Conservation (phyloP, 2,113 vertebrate species). For the Serilophus lunatus region DNA sequence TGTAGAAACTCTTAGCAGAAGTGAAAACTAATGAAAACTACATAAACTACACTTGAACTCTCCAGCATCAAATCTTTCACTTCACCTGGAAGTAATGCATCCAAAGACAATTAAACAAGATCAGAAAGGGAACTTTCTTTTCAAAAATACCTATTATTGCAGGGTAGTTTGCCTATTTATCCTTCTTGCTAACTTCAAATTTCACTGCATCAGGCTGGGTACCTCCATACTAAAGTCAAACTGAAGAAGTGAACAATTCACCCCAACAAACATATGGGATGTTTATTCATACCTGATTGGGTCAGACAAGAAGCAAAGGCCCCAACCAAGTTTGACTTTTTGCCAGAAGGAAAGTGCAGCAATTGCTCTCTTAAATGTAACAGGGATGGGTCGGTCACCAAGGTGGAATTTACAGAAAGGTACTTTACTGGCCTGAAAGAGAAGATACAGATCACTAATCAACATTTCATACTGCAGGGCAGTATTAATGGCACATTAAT, state of each 20-base stretch:
- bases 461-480: not conserved
- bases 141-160: not conserved
- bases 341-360: constrained; percentile 97
- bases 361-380: constrained; percentile 97
- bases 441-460: not conserved
- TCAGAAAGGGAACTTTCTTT: not conserved
- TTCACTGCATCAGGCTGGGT: not conserved
- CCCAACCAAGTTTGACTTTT: constrained; percentile 95
- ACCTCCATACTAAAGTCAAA: not conserved
- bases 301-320: constrained; percentile 95
- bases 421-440: constrained; percentile 87
- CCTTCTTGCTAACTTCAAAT: not conserved
- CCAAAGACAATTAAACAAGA: not conserved
- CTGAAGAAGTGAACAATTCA: not conserved
- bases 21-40: too few relatives aligned
- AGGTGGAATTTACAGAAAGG: constrained; percentile 99
- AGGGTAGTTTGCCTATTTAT: not conserved
- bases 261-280: not conserved
- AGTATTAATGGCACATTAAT: fast-evolving
- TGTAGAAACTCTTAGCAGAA: too few relatives aligned
- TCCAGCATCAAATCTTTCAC: not conserved
- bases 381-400: constrained; percentile 94
- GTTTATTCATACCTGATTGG: constrained; percentile 88
- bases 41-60: not conserved
- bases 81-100: not conserved